Percentiles rank a stretch among this genome's conserved stretches.
Evolutionary conservation across 2,797 vertebrate species (phyloP).

Genomic region (Acestrorhynchus altus): DNA sequence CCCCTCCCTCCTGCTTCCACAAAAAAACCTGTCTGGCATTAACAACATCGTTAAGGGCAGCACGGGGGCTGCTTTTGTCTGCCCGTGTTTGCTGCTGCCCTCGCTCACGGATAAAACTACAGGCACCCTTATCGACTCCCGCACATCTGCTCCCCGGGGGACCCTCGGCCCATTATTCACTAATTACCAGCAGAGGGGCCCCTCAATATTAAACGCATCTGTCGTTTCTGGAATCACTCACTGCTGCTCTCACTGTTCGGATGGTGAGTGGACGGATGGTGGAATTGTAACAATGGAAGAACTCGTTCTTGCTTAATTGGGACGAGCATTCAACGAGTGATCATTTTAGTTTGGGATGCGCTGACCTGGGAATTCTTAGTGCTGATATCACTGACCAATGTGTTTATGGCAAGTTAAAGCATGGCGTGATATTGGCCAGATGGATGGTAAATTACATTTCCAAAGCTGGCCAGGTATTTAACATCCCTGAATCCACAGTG

Average conservation of each 20-base stretch:
- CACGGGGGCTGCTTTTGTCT: slow-evolving; percentile 77
- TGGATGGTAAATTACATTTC: too few relatives aligned
- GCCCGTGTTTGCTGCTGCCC: slow-evolving; percentile 84
- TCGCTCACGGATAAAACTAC: slow-evolving; percentile 75
- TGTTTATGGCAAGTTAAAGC: too few relatives aligned
- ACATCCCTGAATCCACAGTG: too few relatives aligned
- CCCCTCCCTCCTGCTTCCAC: slow-evolving; percentile 59
- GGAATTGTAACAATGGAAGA: not conserved
- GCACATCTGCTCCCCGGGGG: slow-evolving; percentile 76
- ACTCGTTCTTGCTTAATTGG: not conserved
- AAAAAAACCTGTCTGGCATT: slow-evolving; percentile 68
- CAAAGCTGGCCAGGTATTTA: too few relatives aligned
- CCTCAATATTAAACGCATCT: slow-evolving; percentile 41
- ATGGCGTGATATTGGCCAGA: too few relatives aligned
- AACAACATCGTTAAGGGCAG: slow-evolving; percentile 79
- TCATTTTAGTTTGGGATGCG: too few relatives aligned
- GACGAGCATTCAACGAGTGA: too few relatives aligned
- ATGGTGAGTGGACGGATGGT: not conserved
- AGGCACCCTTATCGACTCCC: slow-evolving; percentile 75
- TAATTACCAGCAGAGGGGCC: slow-evolving; percentile 81
- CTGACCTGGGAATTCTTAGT: too few relatives aligned
- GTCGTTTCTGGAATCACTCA: slow-evolving; percentile 11
- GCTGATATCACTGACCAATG: too few relatives aligned
- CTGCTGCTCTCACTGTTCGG: not conserved
- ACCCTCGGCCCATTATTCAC: slow-evolving; percentile 78